Conservation (phyloP, 2,113 vertebrate genomes). For the Ursus arctos region DNA sequence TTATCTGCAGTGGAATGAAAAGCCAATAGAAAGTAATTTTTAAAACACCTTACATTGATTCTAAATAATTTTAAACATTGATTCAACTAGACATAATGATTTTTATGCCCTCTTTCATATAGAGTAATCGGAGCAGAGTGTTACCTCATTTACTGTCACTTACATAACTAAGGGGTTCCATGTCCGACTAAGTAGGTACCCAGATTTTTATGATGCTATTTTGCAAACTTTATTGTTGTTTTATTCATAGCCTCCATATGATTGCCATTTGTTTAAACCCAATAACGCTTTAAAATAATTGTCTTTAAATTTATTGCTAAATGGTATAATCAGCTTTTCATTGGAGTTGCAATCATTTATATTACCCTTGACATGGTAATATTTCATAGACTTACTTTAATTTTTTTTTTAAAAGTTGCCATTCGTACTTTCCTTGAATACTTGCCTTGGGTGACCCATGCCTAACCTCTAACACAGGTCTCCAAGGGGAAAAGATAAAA, state of each 20-base stretch:
- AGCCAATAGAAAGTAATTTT: background rate
- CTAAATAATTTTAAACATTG: background rate
- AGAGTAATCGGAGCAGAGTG: background rate
- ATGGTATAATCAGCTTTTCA: background rate
- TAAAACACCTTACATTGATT: background rate
- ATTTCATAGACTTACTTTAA: background rate
- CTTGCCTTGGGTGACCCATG: background rate
- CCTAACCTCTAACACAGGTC: background rate
- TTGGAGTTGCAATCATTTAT: background rate
- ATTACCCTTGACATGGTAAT: background rate
- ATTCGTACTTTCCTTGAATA: background rate
- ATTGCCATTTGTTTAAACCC: background rate
- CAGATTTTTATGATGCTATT: background rate
- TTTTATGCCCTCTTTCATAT: background rate
- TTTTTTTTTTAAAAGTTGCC: background rate
- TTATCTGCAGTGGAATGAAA: background rate
- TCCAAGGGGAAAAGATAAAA: background rate
- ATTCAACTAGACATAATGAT: background rate
- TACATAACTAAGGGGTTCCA: background rate
- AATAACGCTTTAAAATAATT: conserved; percentile 17
- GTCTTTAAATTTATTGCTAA: background rate
- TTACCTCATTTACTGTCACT: background rate
- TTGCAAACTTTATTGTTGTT: background rate
- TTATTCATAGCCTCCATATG: background rate
- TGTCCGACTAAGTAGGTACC: background rate